Evolutionary conservation across 2,113 vertebrate species (phyloP).

Genomic region (Triplophysa rosa): DNA sequence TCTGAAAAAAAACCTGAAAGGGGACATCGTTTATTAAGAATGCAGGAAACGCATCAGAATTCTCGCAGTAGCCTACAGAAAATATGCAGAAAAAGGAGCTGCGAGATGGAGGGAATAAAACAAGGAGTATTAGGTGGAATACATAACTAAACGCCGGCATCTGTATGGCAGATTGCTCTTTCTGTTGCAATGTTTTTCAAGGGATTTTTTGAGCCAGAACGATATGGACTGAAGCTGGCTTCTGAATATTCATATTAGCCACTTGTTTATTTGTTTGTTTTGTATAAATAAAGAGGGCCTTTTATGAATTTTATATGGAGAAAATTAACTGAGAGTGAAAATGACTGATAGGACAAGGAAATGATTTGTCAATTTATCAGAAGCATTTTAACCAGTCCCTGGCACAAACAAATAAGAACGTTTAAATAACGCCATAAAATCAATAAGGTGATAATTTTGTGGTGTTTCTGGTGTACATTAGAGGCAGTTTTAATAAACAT

Average conservation of each 20-base stretch:
- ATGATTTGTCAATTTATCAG: not conserved
- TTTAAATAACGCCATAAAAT: not conserved
- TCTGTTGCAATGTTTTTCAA: slow-evolving; percentile 70
- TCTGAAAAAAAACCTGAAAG: not conserved
- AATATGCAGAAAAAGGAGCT: slow-evolving; percentile 29
- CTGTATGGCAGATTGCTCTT: slow-evolving; percentile 69
- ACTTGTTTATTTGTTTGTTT: slow-evolving; percentile 70
- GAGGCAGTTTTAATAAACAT: not conserved
- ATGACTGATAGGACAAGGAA: not conserved
- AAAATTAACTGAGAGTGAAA: not conserved
- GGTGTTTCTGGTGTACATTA: not conserved
- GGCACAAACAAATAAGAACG: not conserved
- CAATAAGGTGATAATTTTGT: not conserved
- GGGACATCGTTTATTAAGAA: slow-evolving; percentile 4
- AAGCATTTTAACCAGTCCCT: not conserved
- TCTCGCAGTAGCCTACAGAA: slow-evolving; percentile 34
- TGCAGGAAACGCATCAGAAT: slow-evolving; percentile 26
- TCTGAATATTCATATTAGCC: slow-evolving; percentile 73
- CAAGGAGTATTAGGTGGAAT: slow-evolving; percentile 51
- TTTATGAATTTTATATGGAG: not conserved
- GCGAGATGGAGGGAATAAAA: slow-evolving; percentile 38
- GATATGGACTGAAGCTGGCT: slow-evolving; percentile 62
- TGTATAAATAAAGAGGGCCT: not conserved
- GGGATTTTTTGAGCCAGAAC: slow-evolving; percentile 68
- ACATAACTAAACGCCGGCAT: slow-evolving; percentile 65